Evolutionary conservation across 2,113 vertebrate genomes (phyloP), one percentile per base, ranked within the genome.

Genomic region (Hydrolagus affinis): DNA sequence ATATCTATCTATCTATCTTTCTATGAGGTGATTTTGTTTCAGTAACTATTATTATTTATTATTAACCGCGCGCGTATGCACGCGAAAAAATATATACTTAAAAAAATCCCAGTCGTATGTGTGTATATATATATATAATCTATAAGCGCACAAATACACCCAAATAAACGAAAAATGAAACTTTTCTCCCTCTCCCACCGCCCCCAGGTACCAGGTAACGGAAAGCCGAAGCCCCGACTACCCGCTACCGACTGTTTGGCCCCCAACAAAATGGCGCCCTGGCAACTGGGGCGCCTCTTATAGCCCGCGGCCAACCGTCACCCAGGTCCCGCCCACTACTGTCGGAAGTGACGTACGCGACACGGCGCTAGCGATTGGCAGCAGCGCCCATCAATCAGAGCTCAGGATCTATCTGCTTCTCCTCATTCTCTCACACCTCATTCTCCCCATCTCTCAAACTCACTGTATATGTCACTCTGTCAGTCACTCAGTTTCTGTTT

Each of bases 221-320:
- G n/a, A 80, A 56, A 80, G 59, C 76, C 28, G 76, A n/a, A n/a
- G n/a, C n/a, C n/a, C n/a, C n/a, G n/a, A n/a, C n/a, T n/a, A n/a
- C n/a, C n/a, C n/a, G n/a, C n/a, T n/a, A n/a, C n/a, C n/a, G n/a
- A n/a, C n/a, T n/a, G n/a, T n/a, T n/a, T n/a, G n/a, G n/a, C n/a
- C n/a, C n/a, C n/a, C n/a, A n/a, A 83, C 77, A 83, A 66, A 83
- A 83, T 83, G 77, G 77, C 77, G 60, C 60, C 77, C 25, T 83
- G 59, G 19, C 77, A 83, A 83, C 77, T 60, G 60, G 12, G 59
- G 12, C 2, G 23, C 60, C 23, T 30, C 66, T 64, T 83, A 83
- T 83, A 83, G 21, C 11, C 11, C 60, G 60, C 30, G 7, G n/a
- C 19, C 77, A 30, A 83, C 77, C 59, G 23, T n/a, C n/a, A n/a